Percentiles rank a stretch among this genome's conserved stretches.
These are phyloP conservation scores for Yponomeuta evonymella DNA, from an alignment of 2,888 invertebrate species.

Conservation along the genomic window DNA sequence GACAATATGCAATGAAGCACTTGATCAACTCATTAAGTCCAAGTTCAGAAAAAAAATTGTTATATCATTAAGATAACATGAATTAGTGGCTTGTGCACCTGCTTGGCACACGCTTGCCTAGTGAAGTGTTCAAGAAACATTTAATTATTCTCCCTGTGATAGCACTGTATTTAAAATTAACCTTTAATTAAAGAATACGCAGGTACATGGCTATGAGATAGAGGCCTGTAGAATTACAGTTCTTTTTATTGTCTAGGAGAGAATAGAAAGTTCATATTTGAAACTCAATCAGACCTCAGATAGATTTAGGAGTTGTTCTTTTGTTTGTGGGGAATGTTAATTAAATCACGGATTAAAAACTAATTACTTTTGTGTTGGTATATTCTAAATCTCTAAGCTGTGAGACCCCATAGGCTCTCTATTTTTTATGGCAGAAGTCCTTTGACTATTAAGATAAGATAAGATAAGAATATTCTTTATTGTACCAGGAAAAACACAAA, in stretches of 20 bases:
- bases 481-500: too few relatives aligned
- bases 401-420: too few relatives aligned
- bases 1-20: slow-evolving; percentile 19
- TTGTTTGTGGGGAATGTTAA: neutral
- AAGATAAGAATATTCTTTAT: too few relatives aligned
- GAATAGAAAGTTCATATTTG: neutral
- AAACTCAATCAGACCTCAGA: neutral
- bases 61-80: slow-evolving; percentile 1
- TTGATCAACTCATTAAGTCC: slow-evolving; percentile 17
- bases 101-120: slow-evolving; percentile 12
- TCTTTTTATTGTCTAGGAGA: neutral
- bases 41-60: neutral
- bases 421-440: too few relatives aligned
- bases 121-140: neutral
- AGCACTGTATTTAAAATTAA: slow-evolving; percentile 1
- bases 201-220: neutral
- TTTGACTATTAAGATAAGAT: too few relatives aligned
- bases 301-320: neutral
- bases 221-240: neutral
- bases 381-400: too few relatives aligned
- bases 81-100: slow-evolving; percentile 13
- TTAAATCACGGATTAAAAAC: neutral
- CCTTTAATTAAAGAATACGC: slow-evolving; percentile 4
- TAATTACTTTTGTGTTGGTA: neutral
- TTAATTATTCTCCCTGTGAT: slow-evolving; percentile 7